A percentile compares a stretch with the other conserved stretches of the same genome.
phyloP scores from a whole-genome alignment of 2,113 vertebrate species.

The Aspiorhynchus laticeps region DNA sequence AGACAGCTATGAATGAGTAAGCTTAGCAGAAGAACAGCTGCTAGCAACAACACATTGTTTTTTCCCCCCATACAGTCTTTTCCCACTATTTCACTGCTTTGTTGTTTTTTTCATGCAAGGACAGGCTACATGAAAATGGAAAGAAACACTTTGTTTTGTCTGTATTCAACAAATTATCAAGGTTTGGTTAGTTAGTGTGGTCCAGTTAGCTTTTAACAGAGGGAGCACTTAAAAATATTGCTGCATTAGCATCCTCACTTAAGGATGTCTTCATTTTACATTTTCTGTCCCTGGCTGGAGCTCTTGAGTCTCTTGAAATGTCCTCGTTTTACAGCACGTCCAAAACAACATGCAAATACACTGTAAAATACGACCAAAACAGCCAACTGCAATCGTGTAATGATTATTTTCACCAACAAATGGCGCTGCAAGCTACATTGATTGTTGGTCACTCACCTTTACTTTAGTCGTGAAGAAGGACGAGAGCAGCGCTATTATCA shows the following conservation, averaged over 20 bases:
- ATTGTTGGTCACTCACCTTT: too few species aligned
- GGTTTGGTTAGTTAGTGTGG: neutral
- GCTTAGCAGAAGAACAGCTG: conserved; percentile 27
- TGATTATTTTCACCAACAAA: too few species aligned
- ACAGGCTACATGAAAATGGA: neutral
- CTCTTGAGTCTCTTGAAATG: neutral
- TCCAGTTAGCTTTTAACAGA: neutral
- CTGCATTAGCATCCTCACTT: too few species aligned
- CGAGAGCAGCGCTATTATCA: too few species aligned
- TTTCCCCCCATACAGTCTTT: neutral
- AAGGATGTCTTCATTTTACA: neutral
- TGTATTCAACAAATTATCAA: neutral
- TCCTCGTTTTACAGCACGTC: neutral
- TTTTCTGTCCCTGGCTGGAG: neutral
- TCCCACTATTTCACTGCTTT: neutral
- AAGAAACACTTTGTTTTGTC: neutral
- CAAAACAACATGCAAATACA: too few species aligned
- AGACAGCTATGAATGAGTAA: conserved; percentile 13
- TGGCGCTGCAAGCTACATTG: too few species aligned
- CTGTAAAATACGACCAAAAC: too few species aligned
- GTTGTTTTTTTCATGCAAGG: too few species aligned
- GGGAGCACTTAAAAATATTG: too few species aligned
- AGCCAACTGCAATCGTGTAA: too few species aligned
- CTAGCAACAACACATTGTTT: conserved; percentile 6
- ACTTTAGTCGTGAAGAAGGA: too few species aligned